These are phyloP conservation scores for Raja brachyura DNA, from an alignment of 2,113 vertebrate genomes.

Conservation along the genomic window DNA sequence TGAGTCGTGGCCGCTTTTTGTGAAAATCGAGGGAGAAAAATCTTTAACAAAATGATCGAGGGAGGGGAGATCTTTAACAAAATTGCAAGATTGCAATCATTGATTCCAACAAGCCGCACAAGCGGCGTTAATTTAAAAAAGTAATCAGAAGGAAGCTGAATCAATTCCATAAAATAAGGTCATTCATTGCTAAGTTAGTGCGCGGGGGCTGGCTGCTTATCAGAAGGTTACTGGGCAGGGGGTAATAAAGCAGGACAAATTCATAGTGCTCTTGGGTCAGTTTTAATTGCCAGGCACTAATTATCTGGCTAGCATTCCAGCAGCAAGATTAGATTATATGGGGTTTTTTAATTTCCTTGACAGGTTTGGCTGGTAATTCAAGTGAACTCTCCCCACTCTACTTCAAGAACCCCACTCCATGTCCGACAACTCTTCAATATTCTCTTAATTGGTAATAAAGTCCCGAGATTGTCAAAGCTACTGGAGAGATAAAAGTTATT, in stretches of 20 bases:
- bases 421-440: background rate
- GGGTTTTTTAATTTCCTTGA: background rate
- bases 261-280: background rate
- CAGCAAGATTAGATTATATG: background rate
- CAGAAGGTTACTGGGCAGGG: background rate
- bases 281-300: background rate
- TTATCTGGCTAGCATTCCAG: background rate
- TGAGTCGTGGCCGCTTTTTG: background rate
- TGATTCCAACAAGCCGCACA: background rate
- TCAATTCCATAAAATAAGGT: background rate
- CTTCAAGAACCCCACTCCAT: background rate
- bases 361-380: background rate
- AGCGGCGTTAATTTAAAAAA: conserved; percentile 9
- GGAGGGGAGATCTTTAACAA: background rate
- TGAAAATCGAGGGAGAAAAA: background rate
- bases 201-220: background rate
- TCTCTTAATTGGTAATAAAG: background rate
- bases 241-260: background rate
- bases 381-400: background rate
- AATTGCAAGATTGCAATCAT: background rate
- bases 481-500: background rate
- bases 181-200: background rate
- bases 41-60: conserved; percentile 15
- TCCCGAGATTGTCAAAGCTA: background rate
- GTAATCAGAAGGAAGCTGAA: background rate